Evolutionary conservation across 2,797 vertebrate species (phyloP).

Genomic region (Intellagama lesueurii): DNA sequence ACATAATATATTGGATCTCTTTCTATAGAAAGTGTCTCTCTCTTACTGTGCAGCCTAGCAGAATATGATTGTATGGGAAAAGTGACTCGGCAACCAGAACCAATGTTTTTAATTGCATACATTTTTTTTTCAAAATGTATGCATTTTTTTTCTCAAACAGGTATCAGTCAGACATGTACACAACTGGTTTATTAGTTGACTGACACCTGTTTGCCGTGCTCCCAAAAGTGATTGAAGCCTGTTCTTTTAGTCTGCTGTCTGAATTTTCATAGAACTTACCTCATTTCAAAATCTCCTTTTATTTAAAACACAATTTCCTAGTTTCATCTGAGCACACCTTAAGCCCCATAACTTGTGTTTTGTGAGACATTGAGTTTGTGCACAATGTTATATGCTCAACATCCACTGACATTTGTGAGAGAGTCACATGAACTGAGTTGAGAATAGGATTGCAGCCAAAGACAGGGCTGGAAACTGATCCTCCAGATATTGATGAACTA

Average conservation of each 20-base stretch:
- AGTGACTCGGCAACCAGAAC: not conserved
- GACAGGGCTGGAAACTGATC: not conserved
- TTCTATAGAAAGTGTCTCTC: not conserved
- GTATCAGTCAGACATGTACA: not conserved
- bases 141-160: not conserved
- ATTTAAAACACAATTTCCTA: not conserved
- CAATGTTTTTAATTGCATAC: not conserved
- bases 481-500: not conserved
- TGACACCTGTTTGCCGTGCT: not conserved
- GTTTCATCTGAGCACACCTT: accelerated
- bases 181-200: not conserved
- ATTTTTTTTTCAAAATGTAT: not conserved
- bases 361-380: not conserved
- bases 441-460: not conserved
- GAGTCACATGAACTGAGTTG: not conserved
- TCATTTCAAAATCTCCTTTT: not conserved
- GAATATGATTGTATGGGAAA: not conserved
- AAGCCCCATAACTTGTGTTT: not conserved
- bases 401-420: not conserved
- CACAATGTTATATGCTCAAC: not conserved
- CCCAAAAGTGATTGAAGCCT: not conserved
- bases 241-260: not conserved
- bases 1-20: not conserved
- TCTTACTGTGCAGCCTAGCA: not conserved
- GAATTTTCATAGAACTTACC: not conserved